phyloP scores from a whole-genome alignment of 2,797 vertebrate species.

The Aythya fuligula region DNA sequence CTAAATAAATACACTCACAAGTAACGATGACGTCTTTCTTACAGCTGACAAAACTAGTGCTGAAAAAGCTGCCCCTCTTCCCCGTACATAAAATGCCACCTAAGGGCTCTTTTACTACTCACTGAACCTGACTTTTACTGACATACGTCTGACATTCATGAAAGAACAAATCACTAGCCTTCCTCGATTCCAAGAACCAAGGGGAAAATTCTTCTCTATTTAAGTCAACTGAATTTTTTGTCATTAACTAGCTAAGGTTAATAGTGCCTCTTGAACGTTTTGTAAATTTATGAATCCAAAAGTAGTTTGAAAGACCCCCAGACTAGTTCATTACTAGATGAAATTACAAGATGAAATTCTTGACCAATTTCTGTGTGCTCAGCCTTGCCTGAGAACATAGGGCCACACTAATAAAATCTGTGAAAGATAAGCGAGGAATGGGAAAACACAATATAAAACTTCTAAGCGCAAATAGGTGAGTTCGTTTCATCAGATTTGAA shows the following conservation, averaged over 20 bases:
- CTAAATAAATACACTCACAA: not conserved
- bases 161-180: not conserved
- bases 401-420: not conserved
- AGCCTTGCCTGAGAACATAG: not conserved
- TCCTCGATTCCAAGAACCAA: not conserved
- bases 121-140: not conserved
- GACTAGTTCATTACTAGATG: not conserved
- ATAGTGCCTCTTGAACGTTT: not conserved
- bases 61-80: not conserved
- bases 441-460: slow-evolving; percentile 33
- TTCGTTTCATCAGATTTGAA: slow-evolving; percentile 44
- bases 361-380: not conserved
- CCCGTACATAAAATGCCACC: not conserved
- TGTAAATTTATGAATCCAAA: not conserved
- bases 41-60: not conserved
- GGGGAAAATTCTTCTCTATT: not conserved
- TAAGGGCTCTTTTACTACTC: not conserved
- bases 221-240: not conserved
- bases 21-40: not conserved
- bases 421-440: slow-evolving; percentile 18
- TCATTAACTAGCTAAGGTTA: not conserved
- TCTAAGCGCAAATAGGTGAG: not conserved
- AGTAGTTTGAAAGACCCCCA: not conserved
- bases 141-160: not conserved
- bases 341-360: not conserved